Base-by-base conservation (phyloP, 1,140 invertebrate genomes). In the Tyrophagus putrescentiae region DNA sequence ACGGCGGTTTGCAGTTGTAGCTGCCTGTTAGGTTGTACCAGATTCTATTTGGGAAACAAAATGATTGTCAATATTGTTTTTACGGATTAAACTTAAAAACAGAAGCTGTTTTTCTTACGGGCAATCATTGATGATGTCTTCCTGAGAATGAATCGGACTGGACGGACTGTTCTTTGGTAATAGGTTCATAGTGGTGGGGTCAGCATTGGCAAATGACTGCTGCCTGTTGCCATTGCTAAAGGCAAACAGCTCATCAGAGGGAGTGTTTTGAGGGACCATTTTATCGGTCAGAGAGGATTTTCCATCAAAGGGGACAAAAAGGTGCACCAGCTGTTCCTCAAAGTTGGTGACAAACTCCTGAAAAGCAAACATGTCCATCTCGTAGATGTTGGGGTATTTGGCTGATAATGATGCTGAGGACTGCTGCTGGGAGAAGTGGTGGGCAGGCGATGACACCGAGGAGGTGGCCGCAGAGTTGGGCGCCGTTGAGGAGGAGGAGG, bases 81-180 rank as follows among this genome's bases (percentile, higher is more conserved):
- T 54, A 23, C 16, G n/a, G 1, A 29, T 11, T n/a, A 54, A 32
- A 54, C 21, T 54, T 9, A 13, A 31, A 54, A 3, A 31, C 4
- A 54, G 11, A 54, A 1, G 25, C n/a, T n/a, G n/a, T n/a, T 27
- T 11, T 31, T 18, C 52, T 31, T 54, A 54, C 52, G 52, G 52
- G 25, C 52, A 54, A 32, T 54, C 2, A 27, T 54, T 54, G 52
- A 54, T 54, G 3, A 54, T 54, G 13, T 54, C 52, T n/a, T 54
- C 52, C 27, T 54, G 52, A 34, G 52, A 54, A 11, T 36, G 52
- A 23, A 54, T 54, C 7, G 45, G 45, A 48, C 45, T 48, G 7
- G 18, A 25, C 7, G 45, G 45, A 39, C 18, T 21, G 21, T 48
- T 21, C 21, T 21, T 21, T 29, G 31, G 23, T 29, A 48, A 25